Conservation (phyloP, 2,888 invertebrate genomes). For the Stramonita haemastoma region DNA sequence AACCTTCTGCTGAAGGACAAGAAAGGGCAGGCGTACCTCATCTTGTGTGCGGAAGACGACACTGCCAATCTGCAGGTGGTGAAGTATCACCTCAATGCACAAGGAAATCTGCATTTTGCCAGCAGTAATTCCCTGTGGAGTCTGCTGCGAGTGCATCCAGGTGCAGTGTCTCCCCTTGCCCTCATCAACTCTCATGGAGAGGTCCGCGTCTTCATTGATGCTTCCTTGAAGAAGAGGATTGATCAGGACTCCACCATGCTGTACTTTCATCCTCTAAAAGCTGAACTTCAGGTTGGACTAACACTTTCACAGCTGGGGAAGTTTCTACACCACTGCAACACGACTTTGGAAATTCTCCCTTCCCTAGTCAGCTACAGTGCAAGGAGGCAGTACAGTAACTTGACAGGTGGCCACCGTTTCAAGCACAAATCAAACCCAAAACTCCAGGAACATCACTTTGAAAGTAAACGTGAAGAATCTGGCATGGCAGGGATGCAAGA, state of each 20-base stretch:
- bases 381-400: neutral
- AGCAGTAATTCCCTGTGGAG: conserved; percentile 23
- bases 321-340: conserved; percentile 4
- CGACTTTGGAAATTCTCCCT: conserved; percentile 19
- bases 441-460: neutral
- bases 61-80: conserved; percentile 21
- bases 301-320: conserved; percentile 23
- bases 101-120: conserved; percentile 34
- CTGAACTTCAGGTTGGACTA: conserved; percentile 18
- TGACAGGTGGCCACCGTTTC: neutral
- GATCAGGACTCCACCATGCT: conserved; percentile 23
- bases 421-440: neutral
- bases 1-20: conserved; percentile 38
- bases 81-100: conserved; percentile 13
- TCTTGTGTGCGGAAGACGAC: conserved; percentile 24
- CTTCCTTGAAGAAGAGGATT: conserved; percentile 20
- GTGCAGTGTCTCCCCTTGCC: conserved; percentile 32
- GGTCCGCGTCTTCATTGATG: conserved; percentile 18
- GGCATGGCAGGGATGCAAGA: neutral
- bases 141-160: neutral
- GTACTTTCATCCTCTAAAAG: conserved; percentile 23
- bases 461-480: neutral
- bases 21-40: conserved; percentile 27
- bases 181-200: conserved; percentile 5
- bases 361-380: conserved; percentile 24